phyloP scores from a whole-genome alignment of 2,113 vertebrate species.

The Symphodus melops region DNA sequence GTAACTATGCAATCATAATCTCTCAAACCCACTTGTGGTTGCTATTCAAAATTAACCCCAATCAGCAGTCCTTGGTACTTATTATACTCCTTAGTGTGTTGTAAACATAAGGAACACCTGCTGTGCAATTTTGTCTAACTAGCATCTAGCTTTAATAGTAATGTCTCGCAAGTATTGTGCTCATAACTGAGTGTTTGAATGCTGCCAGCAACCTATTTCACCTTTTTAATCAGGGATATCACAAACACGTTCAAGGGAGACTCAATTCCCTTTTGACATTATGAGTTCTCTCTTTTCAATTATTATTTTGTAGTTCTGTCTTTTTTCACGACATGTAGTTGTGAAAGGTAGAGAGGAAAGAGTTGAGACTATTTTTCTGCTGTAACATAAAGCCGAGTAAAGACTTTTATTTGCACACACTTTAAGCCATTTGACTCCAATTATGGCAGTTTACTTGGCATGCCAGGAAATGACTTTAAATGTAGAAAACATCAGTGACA shows the following conservation, averaged over 20 bases:
- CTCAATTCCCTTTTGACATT: neutral
- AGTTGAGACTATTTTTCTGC: neutral
- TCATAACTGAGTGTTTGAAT: conserved; percentile 9
- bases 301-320: neutral
- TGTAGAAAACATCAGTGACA: neutral
- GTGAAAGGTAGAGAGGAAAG: neutral
- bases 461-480: conserved; percentile 1
- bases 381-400: neutral
- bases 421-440: neutral
- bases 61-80: conserved; percentile 31
- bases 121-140: conserved; percentile 24
- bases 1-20: conserved; percentile 38
- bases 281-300: neutral
- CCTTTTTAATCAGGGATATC: neutral
- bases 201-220: conserved; percentile 3
- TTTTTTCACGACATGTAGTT: neutral
- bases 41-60: conserved; percentile 38
- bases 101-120: conserved; percentile 26
- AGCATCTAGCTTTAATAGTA: conserved; percentile 4
- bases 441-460: neutral
- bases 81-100: conserved; percentile 13
- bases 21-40: conserved; percentile 16
- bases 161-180: neutral
- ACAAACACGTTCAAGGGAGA: neutral
- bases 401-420: neutral